Evolutionary conservation across 2,888 invertebrate species (phyloP).

Genomic region (Hecatera dysodea): DNA sequence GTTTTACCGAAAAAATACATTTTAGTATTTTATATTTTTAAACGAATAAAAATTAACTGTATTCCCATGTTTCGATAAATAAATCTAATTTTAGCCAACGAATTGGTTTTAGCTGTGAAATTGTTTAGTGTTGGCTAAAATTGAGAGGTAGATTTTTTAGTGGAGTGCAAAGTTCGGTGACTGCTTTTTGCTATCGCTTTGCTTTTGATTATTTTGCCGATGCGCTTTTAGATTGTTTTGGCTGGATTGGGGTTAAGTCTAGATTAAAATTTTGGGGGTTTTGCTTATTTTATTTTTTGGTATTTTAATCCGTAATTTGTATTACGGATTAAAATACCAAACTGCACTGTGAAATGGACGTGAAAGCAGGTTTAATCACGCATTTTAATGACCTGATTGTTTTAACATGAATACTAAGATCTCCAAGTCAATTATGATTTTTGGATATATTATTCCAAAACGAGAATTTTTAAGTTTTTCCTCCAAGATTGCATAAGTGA

Average conservation of each 20-base stretch:
- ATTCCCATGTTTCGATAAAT: constrained; percentile 13
- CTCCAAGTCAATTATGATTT: too few relatives aligned
- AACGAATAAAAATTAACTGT: constrained; percentile 32
- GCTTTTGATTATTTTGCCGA: constrained; percentile 4
- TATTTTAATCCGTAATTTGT: too few relatives aligned
- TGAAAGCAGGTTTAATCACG: too few relatives aligned
- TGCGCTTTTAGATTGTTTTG: not conserved
- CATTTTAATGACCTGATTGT: too few relatives aligned
- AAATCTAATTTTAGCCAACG: constrained; percentile 26
- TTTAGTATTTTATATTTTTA: constrained; percentile 14
- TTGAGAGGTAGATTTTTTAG: constrained; percentile 4
- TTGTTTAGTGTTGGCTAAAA: constrained; percentile 27
- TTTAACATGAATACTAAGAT: too few relatives aligned
- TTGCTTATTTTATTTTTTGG: too few relatives aligned
- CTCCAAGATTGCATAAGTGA: too few relatives aligned
- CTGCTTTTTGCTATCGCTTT: constrained; percentile 1
- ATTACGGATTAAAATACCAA: too few relatives aligned
- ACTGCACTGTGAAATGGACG: too few relatives aligned
- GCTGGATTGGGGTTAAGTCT: not conserved
- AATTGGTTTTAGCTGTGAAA: constrained; percentile 19
- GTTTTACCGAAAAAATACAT: constrained; percentile 16
- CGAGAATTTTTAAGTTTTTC: too few relatives aligned
- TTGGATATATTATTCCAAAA: too few relatives aligned
- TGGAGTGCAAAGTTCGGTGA: not conserved
- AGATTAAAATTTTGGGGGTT: not conserved